A percentile compares a stretch with the other conserved stretches of the same genome.
These are phyloP conservation scores for Dolichotis patagonum DNA, from an alignment of 2,113 vertebrate species.

Conservation along the genomic window DNA sequence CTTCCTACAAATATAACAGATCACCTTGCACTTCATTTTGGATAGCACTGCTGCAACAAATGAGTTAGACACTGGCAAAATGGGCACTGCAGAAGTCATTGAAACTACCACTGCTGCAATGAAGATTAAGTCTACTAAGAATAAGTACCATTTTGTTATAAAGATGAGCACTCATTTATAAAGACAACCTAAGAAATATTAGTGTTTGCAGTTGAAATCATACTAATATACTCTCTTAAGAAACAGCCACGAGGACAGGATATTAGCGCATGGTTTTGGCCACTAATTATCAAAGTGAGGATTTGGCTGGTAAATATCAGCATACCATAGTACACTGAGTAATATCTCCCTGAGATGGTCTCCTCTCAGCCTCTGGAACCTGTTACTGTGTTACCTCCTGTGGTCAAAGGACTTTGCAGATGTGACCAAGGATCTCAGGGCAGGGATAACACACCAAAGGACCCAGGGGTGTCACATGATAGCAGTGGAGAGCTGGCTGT, in stretches of 20 bases:
- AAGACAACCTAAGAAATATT: background rate
- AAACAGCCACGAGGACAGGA: background rate
- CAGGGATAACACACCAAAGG: background rate
- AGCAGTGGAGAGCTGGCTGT: background rate
- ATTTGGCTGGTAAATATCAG: background rate
- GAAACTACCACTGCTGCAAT: background rate
- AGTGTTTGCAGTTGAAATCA: slow-evolving; percentile 20
- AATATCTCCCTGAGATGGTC: background rate
- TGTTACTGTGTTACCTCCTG: background rate
- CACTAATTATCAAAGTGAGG: background rate
- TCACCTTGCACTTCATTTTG: background rate
- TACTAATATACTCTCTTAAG: background rate
- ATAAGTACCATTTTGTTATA: background rate
- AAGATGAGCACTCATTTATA: background rate
- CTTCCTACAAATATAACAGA: background rate
- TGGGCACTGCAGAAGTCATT: background rate
- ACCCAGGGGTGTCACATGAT: background rate
- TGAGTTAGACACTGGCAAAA: background rate
- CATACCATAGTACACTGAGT: background rate
- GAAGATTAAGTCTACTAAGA: background rate
- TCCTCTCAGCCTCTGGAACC: background rate
- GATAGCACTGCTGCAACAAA: background rate
- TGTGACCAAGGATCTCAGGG: background rate
- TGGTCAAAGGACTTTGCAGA: background rate
- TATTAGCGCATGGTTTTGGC: background rate